A percentile compares a stretch with the other conserved stretches of the same genome.
phyloP scores from a whole-genome alignment of 2,888 invertebrate species.

The Glaucopsyche alexis region DNA sequence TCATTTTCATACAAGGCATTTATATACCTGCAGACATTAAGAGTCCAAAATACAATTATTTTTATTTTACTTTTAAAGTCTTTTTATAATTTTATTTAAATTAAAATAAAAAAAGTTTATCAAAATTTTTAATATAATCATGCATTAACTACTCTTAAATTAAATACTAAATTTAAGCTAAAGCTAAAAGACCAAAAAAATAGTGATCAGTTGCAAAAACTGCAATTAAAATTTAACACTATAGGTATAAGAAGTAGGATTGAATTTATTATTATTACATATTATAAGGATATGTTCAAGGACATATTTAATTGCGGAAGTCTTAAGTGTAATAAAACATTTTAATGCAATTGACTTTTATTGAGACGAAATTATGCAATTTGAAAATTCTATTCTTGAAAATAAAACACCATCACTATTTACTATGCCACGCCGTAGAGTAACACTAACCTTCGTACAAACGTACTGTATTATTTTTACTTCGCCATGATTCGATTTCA shows the following conservation, averaged over 20 bases:
- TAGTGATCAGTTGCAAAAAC: background rate
- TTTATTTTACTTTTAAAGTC: too few species aligned
- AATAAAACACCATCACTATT: background rate
- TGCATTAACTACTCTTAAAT: too few species aligned
- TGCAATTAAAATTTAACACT: background rate
- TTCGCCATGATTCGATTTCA: constrained; percentile 34
- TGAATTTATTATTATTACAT: background rate
- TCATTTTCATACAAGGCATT: too few species aligned
- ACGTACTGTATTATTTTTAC: constrained; percentile 28
- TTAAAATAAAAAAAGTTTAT: too few species aligned
- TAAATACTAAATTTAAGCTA: too few species aligned
- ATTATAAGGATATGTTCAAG: background rate
- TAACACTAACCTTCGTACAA: background rate
- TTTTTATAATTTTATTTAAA: too few species aligned
- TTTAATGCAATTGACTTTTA: constrained; percentile 21
- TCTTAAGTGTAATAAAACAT: background rate
- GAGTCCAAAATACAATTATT: too few species aligned
- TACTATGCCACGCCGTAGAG: background rate
- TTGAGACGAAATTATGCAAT: constrained; percentile 17
- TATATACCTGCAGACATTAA: too few species aligned
- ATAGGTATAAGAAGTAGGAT: background rate
- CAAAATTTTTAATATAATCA: too few species aligned
- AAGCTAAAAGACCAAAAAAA: too few species aligned
- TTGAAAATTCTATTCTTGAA: background rate
- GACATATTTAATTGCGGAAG: background rate